Conservation (phyloP, 1,140 invertebrate species). For the Theocolax elegans region DNA sequence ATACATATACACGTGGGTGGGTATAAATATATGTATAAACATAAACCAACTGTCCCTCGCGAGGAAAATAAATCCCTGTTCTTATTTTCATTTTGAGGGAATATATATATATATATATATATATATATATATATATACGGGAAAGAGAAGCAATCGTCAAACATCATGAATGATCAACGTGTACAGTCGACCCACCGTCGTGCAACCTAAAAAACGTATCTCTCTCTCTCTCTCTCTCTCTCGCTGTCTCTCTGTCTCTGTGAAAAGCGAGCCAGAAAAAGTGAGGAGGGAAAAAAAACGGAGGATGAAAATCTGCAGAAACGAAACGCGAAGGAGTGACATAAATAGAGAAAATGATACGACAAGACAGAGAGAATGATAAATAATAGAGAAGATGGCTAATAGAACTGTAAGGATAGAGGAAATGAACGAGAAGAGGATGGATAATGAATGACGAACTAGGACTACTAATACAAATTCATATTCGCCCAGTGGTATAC, state of each 20-base stretch:
- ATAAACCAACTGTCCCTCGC: too few species aligned
- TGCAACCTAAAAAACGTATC: neutral
- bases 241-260: too few species aligned
- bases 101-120: too few species aligned
- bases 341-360: slow-evolving; percentile 20
- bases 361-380: slow-evolving; percentile 35
- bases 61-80: neutral
- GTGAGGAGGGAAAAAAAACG: neutral
- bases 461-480: too few species aligned
- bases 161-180: slow-evolving; percentile 24
- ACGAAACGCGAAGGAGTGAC: slow-evolving; percentile 31
- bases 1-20: neutral
- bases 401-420: neutral
- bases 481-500: too few species aligned
- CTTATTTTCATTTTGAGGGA: neutral
- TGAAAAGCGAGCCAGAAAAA: slow-evolving; percentile 40
- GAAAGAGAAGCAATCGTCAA: slow-evolving; percentile 32
- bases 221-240: too few species aligned
- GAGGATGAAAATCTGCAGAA: neutral
- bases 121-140: neutral
- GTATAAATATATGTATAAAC: too few species aligned
- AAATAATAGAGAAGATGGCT: slow-evolving; percentile 29
- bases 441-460: too few species aligned
- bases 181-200: neutral
- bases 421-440: neutral